Evolutionary conservation across 2,888 invertebrate genomes (phyloP), one percentile per base, ranked within the genome.

Genomic region (Mechanitis messenoides): DNA sequence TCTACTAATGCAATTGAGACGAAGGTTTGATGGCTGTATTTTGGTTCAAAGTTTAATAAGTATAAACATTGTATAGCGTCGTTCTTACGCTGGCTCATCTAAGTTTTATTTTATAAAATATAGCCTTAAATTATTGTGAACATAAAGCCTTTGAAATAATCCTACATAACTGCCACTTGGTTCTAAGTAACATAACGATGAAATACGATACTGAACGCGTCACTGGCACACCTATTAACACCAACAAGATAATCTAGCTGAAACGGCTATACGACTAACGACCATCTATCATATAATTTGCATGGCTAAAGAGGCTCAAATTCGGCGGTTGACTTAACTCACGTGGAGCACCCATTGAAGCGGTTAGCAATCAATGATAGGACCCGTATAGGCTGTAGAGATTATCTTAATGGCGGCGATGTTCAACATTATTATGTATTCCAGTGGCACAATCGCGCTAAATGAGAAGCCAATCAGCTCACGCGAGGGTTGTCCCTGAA

Each of bases 401-500:
- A 88, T 88, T 87, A 88, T 85, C 86, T 85, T 84, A 85, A 87
- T 85, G 81, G 80, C 68, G 68, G 74, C 77, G 74, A 75, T 78
- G 75, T 73, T 78, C 80, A 74, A 77, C 77, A 76, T 80, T 77
- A 82, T 89, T 87, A 88, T 83, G 87, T 84, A 87, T 87, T 84
- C 86, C 82, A 72, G 78, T 71, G 75, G 80, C 83, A 87, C 87
- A 87, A 87, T 84, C 83, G 84, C 70, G 65, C 79, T 83, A 87
- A 89, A 89, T 86, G 88, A 87, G 85, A 79, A 85, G 81, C 82
- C 87, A 87, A 88, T 88, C 88, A 84, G 81, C 76, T 75, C 71
- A 73, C 42, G 75, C 75, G 72, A 66, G 66, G 64, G 66, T 28
- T 64, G 66, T 31, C 64, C 78, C 73, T 66, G 65, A 56, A 54